Evolutionary conservation across 2,113 vertebrate genomes (phyloP), one percentile per base, ranked within the genome.

Genomic region (Muntiacus reevesi): DNA sequence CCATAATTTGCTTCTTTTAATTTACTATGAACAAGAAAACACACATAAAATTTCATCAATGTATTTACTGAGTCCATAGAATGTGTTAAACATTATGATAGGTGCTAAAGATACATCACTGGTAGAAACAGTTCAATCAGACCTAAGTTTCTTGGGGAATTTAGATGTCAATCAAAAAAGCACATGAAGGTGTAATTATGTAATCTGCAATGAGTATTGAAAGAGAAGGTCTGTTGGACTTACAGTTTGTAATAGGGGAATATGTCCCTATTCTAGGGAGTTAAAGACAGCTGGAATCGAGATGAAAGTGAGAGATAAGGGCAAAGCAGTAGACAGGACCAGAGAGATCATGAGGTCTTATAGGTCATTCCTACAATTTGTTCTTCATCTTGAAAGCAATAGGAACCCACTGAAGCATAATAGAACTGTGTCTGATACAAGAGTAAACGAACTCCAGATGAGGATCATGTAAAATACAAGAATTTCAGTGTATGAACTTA

Each of bases 1-100:
- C 16, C 4, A 30, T 92, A 86, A 93, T 93, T 62, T 79, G 33
- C 55, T 95, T 76, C 33, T 90, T 79, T 93, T 13, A 71, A 40
- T 78, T 5, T 33, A 50, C 25, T 40, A 1, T 21, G 13, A 5
- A 59, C 11, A 83, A 27, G 89, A 27, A 78, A 64, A 4, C 14
- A 83, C n/a, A 87, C 15, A 60, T 43, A 55, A 78, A 9, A 45
- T 79, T 78, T 81, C 60, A 89, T 93, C 86, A n/a, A 62, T 76
- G 60, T 71, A 94, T 76, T 90, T 92, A 62, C 21, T 47, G 45
- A 94, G 33, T 21, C 23, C 3, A 21, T n/a, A 86, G 19, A 67
- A 7, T 81, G 12, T 87, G 23, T 84, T 92, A 76, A 83, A n/a
- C 12, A 47, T 82, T 91, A 50, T 82, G 59, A 62, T n/a, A 64